A percentile compares a stretch with the other conserved stretches of the same genome.
Conservation (phyloP, 2,113 vertebrate genomes). For the Xiphophorus couchianus region DNA sequence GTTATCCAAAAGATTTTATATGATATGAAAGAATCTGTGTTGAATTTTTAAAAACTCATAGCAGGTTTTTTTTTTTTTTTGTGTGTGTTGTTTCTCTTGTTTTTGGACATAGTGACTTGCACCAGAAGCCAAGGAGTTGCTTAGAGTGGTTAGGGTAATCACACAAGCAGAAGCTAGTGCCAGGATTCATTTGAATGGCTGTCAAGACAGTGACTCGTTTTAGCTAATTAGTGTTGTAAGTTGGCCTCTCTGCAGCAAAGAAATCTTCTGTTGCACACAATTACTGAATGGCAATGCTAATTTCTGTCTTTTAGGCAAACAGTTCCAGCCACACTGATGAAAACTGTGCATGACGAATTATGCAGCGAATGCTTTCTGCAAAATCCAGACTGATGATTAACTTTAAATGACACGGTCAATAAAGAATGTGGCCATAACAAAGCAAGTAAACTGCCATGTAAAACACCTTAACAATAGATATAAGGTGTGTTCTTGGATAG, state of each 20-base stretch:
- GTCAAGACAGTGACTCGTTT: conserved; percentile 48
- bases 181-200: conserved; percentile 51
- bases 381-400: not conserved
- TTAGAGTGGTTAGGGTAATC: conserved; percentile 51
- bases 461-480: not conserved
- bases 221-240: conserved; percentile 41
- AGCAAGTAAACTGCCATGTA: not conserved
- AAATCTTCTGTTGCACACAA: conserved; percentile 22
- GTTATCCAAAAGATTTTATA: not conserved
- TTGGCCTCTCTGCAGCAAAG: conserved; percentile 37
- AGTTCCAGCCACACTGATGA: conserved; percentile 10
- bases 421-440: not conserved
- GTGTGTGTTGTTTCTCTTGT: conserved; percentile 4
- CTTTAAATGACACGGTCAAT: not conserved
- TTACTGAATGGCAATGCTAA: not conserved
- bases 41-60: conserved; percentile 32
- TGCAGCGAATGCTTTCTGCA: not conserved
- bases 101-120: conserved; percentile 34
- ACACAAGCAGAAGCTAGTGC: conserved; percentile 45
- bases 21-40: not conserved
- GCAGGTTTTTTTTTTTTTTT: not conserved
- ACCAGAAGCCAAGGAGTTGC: conserved; percentile 48
- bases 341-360: not conserved
- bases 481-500: not conserved
- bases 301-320: conserved; percentile 10